phyloP scores from a whole-genome alignment of 2,888 invertebrate genomes.

The Busseola fusca region DNA sequence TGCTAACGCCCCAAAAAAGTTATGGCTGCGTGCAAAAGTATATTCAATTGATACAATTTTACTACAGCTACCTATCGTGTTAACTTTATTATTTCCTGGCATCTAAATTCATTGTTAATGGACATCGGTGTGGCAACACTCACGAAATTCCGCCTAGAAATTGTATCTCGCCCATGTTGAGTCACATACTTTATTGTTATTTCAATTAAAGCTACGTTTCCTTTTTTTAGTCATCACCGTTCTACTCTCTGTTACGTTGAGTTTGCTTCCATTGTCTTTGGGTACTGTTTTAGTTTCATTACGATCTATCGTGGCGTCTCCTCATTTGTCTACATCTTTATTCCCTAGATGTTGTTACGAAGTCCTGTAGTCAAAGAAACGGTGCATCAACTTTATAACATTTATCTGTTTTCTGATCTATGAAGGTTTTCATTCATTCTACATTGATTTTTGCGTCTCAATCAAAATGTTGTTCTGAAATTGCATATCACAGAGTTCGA shows the following conservation, averaged over 20 bases:
- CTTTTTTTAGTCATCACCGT: slow-evolving; percentile 65
- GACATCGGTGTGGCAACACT: slow-evolving; percentile 45
- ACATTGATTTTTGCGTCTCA: slow-evolving; percentile 42
- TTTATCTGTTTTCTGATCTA: slow-evolving; percentile 36
- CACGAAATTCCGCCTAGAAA: slow-evolving; percentile 59
- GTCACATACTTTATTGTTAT: slow-evolving; percentile 62
- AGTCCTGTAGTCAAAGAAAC: slow-evolving; percentile 6
- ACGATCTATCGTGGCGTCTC: slow-evolving; percentile 25
- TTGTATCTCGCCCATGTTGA: slow-evolving; percentile 56
- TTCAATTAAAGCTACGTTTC: slow-evolving; percentile 67
- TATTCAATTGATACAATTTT: slow-evolving; percentile 30
- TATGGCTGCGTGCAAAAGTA: slow-evolving; percentile 28
- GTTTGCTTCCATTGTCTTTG: slow-evolving; percentile 49
- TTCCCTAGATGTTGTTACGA: neutral
- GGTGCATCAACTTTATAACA: slow-evolving; percentile 8
- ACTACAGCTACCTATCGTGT: slow-evolving; percentile 33
- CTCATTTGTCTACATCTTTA: slow-evolving; percentile 19
- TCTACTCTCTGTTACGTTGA: slow-evolving; percentile 40
- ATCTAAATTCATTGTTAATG: slow-evolving; percentile 46
- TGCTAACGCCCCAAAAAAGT: slow-evolving; percentile 13
- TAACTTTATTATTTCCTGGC: slow-evolving; percentile 52
- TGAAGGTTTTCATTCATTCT: slow-evolving; percentile 25
- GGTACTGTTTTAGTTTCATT: slow-evolving; percentile 41
- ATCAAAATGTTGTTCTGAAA: slow-evolving; percentile 44
- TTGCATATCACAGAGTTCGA: slow-evolving; percentile 26